These are phyloP conservation scores for Sebastes kiyomatsui DNA, from an alignment of 2,797 vertebrate genomes.

Conservation along the genomic window DNA sequence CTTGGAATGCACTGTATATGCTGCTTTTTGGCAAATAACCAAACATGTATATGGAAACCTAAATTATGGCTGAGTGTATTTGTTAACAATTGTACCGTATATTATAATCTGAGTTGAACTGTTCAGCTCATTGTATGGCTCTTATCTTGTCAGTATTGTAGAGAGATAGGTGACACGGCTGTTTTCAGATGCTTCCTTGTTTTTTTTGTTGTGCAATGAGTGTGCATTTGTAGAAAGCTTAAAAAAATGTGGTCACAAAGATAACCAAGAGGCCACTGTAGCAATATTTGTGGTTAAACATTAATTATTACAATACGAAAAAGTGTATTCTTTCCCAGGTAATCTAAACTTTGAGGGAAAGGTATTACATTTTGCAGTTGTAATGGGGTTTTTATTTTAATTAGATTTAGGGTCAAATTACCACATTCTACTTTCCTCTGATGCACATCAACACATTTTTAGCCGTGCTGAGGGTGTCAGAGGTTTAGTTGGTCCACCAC, in stretches of 20 bases:
- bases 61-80: background rate
- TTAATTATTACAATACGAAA: background rate
- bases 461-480: background rate
- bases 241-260: background rate
- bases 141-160: background rate
- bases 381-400: rapidly evolving
- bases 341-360: background rate
- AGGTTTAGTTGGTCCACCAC: too few species aligned
- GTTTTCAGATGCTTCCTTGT: background rate
- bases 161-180: background rate
- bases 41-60: background rate
- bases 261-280: background rate
- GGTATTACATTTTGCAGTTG: rapidly evolving
- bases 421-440: background rate
- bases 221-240: background rate
- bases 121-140: background rate
- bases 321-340: background rate
- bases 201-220: background rate
- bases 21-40: background rate
- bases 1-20: background rate
- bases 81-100: background rate
- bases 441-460: background rate
- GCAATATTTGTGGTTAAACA: background rate
- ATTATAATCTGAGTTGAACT: background rate
- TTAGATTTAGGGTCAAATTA: background rate